Base-by-base conservation (phyloP, 2,888 invertebrate species). In the Drosophila borborema region DNA sequence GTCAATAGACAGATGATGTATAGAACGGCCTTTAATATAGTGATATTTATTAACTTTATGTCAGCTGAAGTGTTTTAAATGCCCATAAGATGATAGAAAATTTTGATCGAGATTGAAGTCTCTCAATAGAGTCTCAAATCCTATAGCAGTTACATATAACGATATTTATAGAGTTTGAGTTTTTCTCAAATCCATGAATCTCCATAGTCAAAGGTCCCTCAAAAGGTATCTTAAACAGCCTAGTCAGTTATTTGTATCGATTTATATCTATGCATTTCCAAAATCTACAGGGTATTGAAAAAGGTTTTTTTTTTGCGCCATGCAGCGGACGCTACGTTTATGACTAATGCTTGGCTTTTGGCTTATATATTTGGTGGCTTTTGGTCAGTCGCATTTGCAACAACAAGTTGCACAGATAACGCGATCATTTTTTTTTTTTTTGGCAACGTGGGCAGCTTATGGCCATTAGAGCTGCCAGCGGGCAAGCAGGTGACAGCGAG, bases 331-430 rank as follows among this genome's bases (percentile, higher is more conserved):
- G 85, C 83, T 70, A 80, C 77, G 75, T 69, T 89, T 86, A 77
- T 85, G 85, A 89, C 85, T 85, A 87, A 85, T 85, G 89, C 73
- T 10, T 36, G 58, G 43, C 58, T 49, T 46, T 55, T 34, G 55
- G 38, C 36, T 56, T 8, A 48, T 20, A 48, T 45, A 41, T 9
- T 41, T 51, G 3, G 40, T 23, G 45, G 40, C 36, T 64, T 40
- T 58, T 54, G 28, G 55, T 41, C 64, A 63, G 38, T 40, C 20
- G 53, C 66, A 40, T 45, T 56, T 62, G 77, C 72, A 65, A 31
- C 72, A 72, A 56, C 66, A 84, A 80, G 88, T 82, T 85, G 82
- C 63, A 53, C 61, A 51, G 54, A 66, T 64, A 74, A 56, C 61
- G 67, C 67, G 74, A 86, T 86, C 86, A 55, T 18, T 40, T 40